Conservation (phyloP, 2,797 vertebrate genomes). For the Hippocampus kuda region DNA sequence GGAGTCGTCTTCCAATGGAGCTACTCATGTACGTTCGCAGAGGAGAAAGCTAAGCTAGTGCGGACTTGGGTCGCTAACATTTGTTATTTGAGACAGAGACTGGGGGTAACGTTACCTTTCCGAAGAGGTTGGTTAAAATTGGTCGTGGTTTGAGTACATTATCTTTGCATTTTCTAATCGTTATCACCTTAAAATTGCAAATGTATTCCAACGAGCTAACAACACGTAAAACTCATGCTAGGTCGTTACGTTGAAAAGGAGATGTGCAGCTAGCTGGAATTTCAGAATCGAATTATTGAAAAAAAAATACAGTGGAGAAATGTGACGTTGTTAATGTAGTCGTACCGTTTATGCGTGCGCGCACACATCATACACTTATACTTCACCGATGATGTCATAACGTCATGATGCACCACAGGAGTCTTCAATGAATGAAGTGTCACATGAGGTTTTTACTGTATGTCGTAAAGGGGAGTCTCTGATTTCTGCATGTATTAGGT, state of each 20-base stretch:
- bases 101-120: slow-evolving; percentile 35
- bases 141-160: slow-evolving; percentile 5
- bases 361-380: not conserved
- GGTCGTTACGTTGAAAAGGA: not conserved
- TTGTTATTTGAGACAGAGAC: slow-evolving; percentile 11
- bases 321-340: not conserved
- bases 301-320: not conserved
- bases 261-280: not conserved
- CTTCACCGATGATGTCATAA: not conserved
- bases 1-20: not conserved
- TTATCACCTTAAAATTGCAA: not conserved
- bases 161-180: not conserved
- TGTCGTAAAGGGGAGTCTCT: not conserved
- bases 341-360: not conserved
- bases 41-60: slow-evolving; percentile 44
- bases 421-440: not conserved
- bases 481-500: not conserved
- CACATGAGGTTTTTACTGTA: not conserved
- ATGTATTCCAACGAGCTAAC: not conserved
- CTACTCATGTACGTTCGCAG: slow-evolving; percentile 9
- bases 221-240: slow-evolving; percentile 40
- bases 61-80: slow-evolving; percentile 19
- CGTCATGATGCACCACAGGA: not conserved
- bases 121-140: slow-evolving; percentile 10
- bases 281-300: not conserved